A percentile compares a stretch with the other conserved stretches of the same genome.
Conservation (phyloP, 2,888 invertebrate species). For the Sycophila texana region DNA sequence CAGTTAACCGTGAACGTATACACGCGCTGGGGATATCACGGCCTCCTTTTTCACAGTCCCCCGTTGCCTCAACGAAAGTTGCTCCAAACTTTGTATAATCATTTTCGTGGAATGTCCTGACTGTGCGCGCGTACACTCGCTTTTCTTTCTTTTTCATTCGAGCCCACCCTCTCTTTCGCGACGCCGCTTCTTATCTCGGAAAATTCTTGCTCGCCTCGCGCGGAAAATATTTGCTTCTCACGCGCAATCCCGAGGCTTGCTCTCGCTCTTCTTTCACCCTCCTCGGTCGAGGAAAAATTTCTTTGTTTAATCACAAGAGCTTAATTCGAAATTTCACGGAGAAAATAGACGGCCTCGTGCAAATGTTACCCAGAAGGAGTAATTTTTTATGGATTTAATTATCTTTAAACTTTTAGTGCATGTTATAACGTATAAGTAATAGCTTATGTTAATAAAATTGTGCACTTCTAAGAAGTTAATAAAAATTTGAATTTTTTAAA, state of each 20-base stretch:
- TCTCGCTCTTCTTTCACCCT: constrained; percentile 30
- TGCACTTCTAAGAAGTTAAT: too few relatives aligned
- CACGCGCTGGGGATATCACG: constrained; percentile 33
- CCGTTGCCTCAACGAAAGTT: constrained; percentile 62
- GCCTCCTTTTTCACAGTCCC: constrained; percentile 34
- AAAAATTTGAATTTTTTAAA: too few relatives aligned
- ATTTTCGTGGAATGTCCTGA: constrained; percentile 69
- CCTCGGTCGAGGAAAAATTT: constrained; percentile 8
- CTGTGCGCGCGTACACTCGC: constrained; percentile 58
- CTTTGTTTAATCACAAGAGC: constrained; percentile 39
- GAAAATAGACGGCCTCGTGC: background rate
- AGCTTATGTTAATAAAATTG: too few relatives aligned
- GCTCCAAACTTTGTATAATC: constrained; percentile 70
- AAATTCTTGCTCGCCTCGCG: constrained; percentile 51
- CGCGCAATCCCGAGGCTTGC: constrained; percentile 27
- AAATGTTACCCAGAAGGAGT: too few relatives aligned
- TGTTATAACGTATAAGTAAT: too few relatives aligned
- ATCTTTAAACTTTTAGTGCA: too few relatives aligned
- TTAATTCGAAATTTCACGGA: constrained; percentile 30
- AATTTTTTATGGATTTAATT: too few relatives aligned
- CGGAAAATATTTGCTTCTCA: constrained; percentile 43
- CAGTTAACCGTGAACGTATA: constrained; percentile 37
- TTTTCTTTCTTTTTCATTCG: constrained; percentile 45
- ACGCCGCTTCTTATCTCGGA: constrained; percentile 52
- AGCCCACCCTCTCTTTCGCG: constrained; percentile 23